These are phyloP conservation scores for Orcinus orca DNA, from an alignment of 2,113 vertebrate species.

Conservation along the genomic window DNA sequence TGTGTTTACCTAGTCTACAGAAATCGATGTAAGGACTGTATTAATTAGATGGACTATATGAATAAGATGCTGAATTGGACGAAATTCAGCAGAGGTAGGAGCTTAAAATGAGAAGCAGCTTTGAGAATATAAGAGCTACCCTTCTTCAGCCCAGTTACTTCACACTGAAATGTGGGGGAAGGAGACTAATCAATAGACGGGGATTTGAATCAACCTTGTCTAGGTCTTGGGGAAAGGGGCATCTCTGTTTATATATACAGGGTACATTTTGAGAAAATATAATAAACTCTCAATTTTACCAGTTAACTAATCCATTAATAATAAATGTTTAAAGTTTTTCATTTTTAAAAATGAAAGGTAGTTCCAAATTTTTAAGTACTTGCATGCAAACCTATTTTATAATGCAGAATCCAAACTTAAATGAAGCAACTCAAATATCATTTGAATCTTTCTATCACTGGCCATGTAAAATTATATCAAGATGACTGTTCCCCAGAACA, in stretches of 20 bases:
- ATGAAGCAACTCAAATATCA: neutral
- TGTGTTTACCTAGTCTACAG: neutral
- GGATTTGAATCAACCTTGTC: neutral
- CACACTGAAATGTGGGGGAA: neutral
- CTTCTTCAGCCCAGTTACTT: neutral
- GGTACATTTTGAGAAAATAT: neutral
- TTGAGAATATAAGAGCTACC: neutral
- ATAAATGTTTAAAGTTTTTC: neutral
- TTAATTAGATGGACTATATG: neutral
- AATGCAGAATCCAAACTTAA: neutral
- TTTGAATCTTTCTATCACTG: neutral
- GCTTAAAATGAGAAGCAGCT: neutral
- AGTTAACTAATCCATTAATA: neutral
- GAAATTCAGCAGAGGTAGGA: neutral
- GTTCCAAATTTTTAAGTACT: neutral
- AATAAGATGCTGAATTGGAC: neutral
- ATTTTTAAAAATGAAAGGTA: neutral
- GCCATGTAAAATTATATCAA: neutral
- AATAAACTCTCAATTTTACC: neutral
- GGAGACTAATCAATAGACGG: neutral
- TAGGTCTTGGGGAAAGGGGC: neutral
- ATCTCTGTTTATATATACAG: neutral
- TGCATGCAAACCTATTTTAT: neutral
- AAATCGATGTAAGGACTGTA: neutral
- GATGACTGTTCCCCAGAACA: neutral